Conservation (phyloP, 2,888 invertebrate species). For the Xestia rhomboidea region DNA sequence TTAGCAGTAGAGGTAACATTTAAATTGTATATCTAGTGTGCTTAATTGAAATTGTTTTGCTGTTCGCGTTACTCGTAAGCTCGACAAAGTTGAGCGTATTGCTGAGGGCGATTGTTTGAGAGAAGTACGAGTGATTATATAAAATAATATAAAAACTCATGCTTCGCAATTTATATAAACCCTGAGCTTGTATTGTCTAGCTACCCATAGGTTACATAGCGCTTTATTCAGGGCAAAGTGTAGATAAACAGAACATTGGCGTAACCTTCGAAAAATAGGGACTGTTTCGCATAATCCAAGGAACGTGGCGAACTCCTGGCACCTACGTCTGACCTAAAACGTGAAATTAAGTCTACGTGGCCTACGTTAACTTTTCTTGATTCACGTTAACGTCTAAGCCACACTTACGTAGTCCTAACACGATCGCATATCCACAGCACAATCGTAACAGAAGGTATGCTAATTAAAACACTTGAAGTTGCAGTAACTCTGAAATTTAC, state of each 20-base stretch:
- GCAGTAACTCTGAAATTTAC: no score
- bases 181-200: background rate
- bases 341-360: constrained; percentile 2
- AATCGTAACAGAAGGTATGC: constrained; percentile 33
- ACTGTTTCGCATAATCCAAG: background rate
- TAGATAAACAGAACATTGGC: background rate
- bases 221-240: background rate
- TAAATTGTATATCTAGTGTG: constrained; percentile 2
- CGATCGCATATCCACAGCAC: constrained; percentile 9
- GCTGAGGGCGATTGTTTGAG: background rate
- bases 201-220: background rate
- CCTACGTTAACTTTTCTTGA: constrained; percentile 9
- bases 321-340: constrained; percentile 4
- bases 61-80: background rate
- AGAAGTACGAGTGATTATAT: background rate
- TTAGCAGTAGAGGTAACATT: background rate
- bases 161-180: background rate
- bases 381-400: constrained; percentile 9
- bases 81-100: background rate
- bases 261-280: background rate
- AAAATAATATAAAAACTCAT: no score
- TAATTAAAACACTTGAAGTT: constrained; percentile 26
- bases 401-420: background rate
- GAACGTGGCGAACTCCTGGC: background rate
- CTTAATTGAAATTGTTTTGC: constrained; percentile 21